Evolutionary conservation across 1,140 invertebrate species (phyloP), one percentile per base, ranked within the genome.

Genomic region (Caenorhabditis brenneri): DNA sequence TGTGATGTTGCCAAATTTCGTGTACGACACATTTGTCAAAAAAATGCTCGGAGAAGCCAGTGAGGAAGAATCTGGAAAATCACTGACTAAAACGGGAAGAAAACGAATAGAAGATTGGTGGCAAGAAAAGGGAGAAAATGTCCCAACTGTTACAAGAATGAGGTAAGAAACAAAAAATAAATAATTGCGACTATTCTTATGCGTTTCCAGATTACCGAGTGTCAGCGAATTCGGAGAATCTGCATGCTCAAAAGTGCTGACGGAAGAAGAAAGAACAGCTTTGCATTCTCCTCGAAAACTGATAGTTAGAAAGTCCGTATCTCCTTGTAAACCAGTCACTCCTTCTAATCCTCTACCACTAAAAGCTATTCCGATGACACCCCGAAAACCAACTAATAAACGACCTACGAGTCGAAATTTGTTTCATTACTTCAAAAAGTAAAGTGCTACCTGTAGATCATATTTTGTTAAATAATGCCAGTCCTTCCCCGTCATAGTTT

Each of bases 371-470:
- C 65, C 65, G 24, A 74, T 74, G 65, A 74, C 65, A 24, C 65
- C 65, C 9, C 33, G 36, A 74, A 74, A 74, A 42, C 65, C 65
- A 15, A 42, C 36, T 6, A 36, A 42, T 42, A 42, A 74, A 42
- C 65, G 65, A 27, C 65, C 65, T 0, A 74, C 65, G 29, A 74
- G 65, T 42, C 33, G 65, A 24, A 74, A 74, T 42, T 31, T 74
- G 65, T 42, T 74, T 12, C 65, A 74, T 42, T 74, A 74, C 65
- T 74, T 74, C 22, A 74, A 74, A 46, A 74, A 74, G 36, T 74
- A 46, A n/a, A n/a, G n/a, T n/a, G 65, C 22, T 36, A 42, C n/a
- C 5, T 42, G 10, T 42, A 24, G 9, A 74, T 2, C 4, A 10
- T 9, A 5, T 15, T 15, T 65, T 65, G 2, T 55, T 55, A 7